A percentile compares a stretch with the other conserved stretches of the same genome.
Conservation (phyloP, 2,888 invertebrate species). For the Trichogramma evanescens region DNA sequence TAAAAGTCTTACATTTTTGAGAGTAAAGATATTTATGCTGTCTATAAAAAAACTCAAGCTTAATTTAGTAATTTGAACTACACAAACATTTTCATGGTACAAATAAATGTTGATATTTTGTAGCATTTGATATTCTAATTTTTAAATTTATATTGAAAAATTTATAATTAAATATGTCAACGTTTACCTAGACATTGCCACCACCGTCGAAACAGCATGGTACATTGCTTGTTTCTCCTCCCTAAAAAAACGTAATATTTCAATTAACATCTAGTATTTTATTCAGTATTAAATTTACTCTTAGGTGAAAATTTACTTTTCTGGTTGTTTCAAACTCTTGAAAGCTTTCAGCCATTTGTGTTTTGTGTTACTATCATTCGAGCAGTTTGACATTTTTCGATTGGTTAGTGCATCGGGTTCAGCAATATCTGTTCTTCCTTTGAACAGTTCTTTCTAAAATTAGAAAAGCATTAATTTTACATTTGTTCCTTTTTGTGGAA, state of each 20-base stretch:
- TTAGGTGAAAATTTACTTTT: constrained; percentile 55
- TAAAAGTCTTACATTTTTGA: too few species aligned
- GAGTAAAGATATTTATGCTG: too few species aligned
- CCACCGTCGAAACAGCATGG: constrained; percentile 89
- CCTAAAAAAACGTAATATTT: too few species aligned
- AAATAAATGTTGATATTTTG: neutral
- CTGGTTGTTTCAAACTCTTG: constrained; percentile 66
- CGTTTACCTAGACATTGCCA: constrained; percentile 61
- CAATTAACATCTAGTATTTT: too few species aligned
- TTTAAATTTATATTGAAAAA: neutral
- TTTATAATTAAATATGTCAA: neutral
- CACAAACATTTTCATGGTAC: too few species aligned
- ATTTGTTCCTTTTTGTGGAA: neutral
- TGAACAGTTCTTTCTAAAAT: constrained; percentile 73
- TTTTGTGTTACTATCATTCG: constrained; percentile 79
- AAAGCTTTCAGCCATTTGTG: constrained; percentile 97
- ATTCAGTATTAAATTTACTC: too few species aligned
- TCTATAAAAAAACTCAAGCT: too few species aligned
- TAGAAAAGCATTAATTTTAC: neutral
- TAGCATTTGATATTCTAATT: neutral
- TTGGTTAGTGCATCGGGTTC: constrained; percentile 61
- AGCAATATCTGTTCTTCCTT: constrained; percentile 42
- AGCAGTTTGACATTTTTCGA: constrained; percentile 78
- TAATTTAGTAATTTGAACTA: too few species aligned
- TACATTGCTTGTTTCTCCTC: constrained; percentile 82